Evolutionary conservation across 64 coral and sea anemone genomes (phyloP).

Genomic region (Acropora tenuis): DNA sequence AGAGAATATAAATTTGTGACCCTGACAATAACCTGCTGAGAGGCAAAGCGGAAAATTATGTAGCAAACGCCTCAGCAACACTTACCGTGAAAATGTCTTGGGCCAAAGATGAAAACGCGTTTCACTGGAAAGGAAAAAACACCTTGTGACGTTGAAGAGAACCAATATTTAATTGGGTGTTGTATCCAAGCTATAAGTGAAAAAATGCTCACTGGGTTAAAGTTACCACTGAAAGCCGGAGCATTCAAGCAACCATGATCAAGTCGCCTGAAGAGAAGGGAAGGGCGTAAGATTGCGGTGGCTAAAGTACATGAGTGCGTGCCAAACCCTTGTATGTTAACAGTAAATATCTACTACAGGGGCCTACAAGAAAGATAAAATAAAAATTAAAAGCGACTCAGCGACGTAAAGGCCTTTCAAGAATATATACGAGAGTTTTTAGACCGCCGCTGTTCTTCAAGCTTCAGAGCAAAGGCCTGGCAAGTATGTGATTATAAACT

Average conservation of each 20-base stretch:
- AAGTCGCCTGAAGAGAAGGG: no score
- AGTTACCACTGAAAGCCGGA: neutral
- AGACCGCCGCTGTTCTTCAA: slow-evolving; percentile 8
- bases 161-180: neutral
- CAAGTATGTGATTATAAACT: neutral
- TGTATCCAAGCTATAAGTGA: no score
- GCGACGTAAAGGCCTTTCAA: neutral
- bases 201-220: no score
- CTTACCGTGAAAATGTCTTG: neutral
- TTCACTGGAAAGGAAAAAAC: neutral
- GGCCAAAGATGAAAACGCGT: neutral
- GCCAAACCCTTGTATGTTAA: no score
- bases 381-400: no score
- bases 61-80: neutral
- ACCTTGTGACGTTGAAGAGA: neutral
- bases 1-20: neutral
- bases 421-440: neutral
- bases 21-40: neutral
- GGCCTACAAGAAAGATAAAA: no score
- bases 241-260: no score
- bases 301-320: no score
- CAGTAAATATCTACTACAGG: no score
- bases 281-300: no score
- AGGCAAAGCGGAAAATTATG: neutral
- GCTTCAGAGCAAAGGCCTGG: neutral